These are phyloP conservation scores for Rhaphigaster nebulosa DNA, from an alignment of 2,888 invertebrate species.

Conservation along the genomic window DNA sequence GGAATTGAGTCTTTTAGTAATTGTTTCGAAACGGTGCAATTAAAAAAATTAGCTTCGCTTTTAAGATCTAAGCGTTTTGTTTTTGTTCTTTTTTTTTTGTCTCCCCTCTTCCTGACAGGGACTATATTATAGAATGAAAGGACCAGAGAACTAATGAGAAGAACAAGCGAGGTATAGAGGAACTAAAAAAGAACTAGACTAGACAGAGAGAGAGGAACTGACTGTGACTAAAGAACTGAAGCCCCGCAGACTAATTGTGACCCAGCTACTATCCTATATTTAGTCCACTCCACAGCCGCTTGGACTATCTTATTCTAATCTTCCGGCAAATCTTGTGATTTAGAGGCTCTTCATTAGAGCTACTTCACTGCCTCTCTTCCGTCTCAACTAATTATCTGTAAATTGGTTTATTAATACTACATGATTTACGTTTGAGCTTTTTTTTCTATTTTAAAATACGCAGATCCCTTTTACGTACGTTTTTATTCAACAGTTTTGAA, in stretches of 20 bases:
- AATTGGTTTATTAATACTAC: neutral
- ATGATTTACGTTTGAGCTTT: neutral
- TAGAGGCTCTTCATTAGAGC: neutral
- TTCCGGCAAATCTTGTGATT: neutral
- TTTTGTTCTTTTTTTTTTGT: no score
- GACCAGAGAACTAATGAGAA: neutral
- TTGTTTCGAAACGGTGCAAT: neutral
- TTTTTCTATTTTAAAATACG: neutral
- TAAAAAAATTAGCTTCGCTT: neutral
- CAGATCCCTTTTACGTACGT: neutral
- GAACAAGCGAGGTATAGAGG: neutral
- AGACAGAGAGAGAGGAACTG: neutral
- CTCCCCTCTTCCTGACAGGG: neutral
- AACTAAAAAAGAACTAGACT: neutral
- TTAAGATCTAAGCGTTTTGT: neutral
- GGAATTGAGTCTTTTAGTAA: neutral
- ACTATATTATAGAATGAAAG: neutral
- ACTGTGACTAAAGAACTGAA: neutral
- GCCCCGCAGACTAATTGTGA: neutral
- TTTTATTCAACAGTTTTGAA: neutral
- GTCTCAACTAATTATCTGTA: neutral
- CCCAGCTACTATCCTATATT: neutral
- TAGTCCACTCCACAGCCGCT: neutral
- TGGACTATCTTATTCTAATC: neutral
- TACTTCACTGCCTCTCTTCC: constrained; percentile 2